phyloP scores from a whole-genome alignment of 2,113 vertebrate species.

The Tinamus guttatus region DNA sequence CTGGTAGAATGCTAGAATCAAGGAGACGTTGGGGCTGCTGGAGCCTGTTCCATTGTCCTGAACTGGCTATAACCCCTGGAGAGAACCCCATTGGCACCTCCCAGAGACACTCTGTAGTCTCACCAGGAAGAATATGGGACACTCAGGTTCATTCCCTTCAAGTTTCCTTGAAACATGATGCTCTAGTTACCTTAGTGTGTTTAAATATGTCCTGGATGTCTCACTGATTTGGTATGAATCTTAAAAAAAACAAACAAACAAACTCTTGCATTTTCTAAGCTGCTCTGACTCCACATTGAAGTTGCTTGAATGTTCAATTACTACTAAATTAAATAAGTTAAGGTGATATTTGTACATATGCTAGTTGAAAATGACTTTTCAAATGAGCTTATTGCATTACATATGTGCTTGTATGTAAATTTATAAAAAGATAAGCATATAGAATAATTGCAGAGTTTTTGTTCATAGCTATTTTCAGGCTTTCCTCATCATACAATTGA shows the following conservation, averaged over 20 bases:
- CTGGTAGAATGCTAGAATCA: not conserved
- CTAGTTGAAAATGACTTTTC: not conserved
- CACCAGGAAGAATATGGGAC: not conserved
- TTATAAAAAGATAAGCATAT: not conserved
- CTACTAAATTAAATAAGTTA: not conserved
- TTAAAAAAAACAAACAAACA: not conserved
- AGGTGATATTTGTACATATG: not conserved
- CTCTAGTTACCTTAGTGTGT: not conserved
- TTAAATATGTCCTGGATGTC: not conserved
- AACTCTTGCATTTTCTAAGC: not conserved
- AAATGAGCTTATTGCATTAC: not conserved
- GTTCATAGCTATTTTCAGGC: not conserved
- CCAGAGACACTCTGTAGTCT: too few relatives aligned
- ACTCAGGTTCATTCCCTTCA: not conserved
- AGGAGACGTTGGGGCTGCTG: not conserved
- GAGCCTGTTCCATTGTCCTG: not conserved
- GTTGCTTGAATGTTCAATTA: not conserved
- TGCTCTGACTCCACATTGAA: not conserved
- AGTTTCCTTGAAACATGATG: not conserved
- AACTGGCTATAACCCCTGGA: too few relatives aligned
- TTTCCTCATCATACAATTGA: not conserved
- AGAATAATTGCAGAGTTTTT: not conserved
- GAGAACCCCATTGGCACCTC: not conserved
- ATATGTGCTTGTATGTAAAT: not conserved
- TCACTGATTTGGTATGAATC: not conserved